These are phyloP conservation scores for Myotis brandtii DNA, from an alignment of 2,113 vertebrate species.

Conservation along the genomic window DNA sequence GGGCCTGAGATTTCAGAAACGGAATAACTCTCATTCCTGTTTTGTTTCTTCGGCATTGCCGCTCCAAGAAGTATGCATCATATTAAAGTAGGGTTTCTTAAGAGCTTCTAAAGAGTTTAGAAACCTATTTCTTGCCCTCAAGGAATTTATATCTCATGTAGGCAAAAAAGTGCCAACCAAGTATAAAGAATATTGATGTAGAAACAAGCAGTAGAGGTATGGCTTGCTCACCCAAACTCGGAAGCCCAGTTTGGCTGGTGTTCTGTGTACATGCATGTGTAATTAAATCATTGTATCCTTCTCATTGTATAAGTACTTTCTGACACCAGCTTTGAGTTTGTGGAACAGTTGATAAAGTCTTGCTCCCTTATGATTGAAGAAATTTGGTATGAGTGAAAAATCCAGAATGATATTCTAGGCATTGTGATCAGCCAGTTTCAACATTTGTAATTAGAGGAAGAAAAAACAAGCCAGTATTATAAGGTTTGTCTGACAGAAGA, in stretches of 20 bases:
- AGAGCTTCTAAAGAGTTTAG: slow-evolving; percentile 6
- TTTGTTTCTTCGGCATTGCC: slow-evolving; percentile 40
- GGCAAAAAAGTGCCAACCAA: slow-evolving; percentile 3
- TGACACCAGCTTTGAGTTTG: not conserved
- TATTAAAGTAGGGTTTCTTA: slow-evolving; percentile 50
- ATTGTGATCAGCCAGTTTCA: not conserved
- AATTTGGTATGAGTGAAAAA: not conserved
- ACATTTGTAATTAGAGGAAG: not conserved
- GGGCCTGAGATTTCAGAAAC: slow-evolving; percentile 31
- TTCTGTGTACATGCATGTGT: not conserved
- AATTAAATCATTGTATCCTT: not conserved
- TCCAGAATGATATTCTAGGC: not conserved
- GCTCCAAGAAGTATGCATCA: slow-evolving; percentile 13
- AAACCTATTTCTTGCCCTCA: slow-evolving; percentile 28
- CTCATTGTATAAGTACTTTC: not conserved
- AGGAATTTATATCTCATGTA: slow-evolving; percentile 37
- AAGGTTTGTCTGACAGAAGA: not conserved
- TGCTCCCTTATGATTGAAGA: not conserved
- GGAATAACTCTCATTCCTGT: not conserved
- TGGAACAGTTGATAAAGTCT: not conserved
- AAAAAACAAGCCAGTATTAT: not conserved
- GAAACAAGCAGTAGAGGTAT: not conserved
- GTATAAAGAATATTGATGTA: not conserved
- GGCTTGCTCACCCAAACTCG: not conserved
- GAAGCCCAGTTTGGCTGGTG: not conserved